Evolutionary conservation across 2,113 vertebrate genomes (phyloP), one percentile per base, ranked within the genome.

Genomic region (Psilopogon haemacephalus): DNA sequence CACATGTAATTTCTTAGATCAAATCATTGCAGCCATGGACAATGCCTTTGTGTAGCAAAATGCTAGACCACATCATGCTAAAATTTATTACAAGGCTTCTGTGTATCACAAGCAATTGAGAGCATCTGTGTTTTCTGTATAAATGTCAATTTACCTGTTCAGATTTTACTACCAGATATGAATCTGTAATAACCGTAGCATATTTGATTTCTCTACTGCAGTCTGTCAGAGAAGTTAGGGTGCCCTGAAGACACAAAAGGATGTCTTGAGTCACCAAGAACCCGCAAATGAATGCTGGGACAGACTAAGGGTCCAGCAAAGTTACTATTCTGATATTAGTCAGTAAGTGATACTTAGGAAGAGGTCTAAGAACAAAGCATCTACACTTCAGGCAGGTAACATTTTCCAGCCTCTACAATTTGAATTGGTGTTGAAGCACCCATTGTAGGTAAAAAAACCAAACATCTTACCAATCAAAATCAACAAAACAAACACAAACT

Each of bases 391-490:
- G 5, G 9, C 42, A 82, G 59, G 26, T 16, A 78, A 60, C 4
- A 16, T 15, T 48, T 76, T 33, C 42, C 50, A 87, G 48, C 42
- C 30, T 42, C 59, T 38, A 40, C 2, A 2, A 64, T 30, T 6
- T 27, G 19, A 83, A 93, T 30, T 79, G 21, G 28, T 67, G n/a
- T 76, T 78, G 79, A 28, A 82, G 88, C 12, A 88, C 2, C 6
- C 12, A 12, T 0, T 35, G 7, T 2, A 9, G 38, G 24, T 15
- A 32, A 33, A 28, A 46, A 35, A 15, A 9, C 23, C 23, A 50
- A 24, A 23, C 5, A 50, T 12, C 48, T 26, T 50, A 24, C 48
- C 48, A 24, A 26, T 13, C 23, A 26, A 50, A 26, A 7, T 24
- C 48, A 50, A 50, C 48, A 50, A 50, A 50, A 50, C 12, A 50